Conservation (phyloP, 2,113 vertebrate species). For the Poeciliopsis turrubarensis region DNA sequence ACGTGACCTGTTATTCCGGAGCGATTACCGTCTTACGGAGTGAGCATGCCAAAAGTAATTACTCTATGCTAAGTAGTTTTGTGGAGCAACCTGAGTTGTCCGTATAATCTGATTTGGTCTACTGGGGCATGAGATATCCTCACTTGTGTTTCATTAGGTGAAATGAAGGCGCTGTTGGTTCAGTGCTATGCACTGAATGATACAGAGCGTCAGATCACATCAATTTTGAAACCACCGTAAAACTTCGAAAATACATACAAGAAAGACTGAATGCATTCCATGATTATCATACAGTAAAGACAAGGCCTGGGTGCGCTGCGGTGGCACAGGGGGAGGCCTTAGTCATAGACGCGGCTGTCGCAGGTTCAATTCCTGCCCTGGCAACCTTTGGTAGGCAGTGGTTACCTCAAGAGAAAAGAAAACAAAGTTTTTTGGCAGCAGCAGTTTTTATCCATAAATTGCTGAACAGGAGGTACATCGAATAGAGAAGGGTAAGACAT, state of each 20-base stretch:
- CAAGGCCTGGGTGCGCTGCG: no score
- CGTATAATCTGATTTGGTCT: conserved; percentile 74
- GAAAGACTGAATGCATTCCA: neutral
- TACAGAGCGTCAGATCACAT: neutral
- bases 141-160: conserved; percentile 24
- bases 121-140: conserved; percentile 21
- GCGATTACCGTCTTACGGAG: conserved; percentile 73
- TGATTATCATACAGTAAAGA: neutral
- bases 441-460: no score
- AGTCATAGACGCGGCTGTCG: no score
- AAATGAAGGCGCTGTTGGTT: neutral
- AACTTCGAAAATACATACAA: neutral
- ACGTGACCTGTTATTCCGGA: conserved; percentile 70
- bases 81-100: conserved; percentile 65
- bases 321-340: no score
- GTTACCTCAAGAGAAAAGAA: no score
- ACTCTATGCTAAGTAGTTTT: conserved; percentile 59
- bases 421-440: no score
- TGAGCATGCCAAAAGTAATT: conserved; percentile 70
- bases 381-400: no score
- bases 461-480: no score
- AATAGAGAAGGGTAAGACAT: no score
- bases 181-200: neutral
- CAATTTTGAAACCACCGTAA: no score
- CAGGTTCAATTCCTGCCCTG: no score